Evolutionary conservation across 2,113 vertebrate species (phyloP).

Genomic region (Hiodon tergisus): DNA sequence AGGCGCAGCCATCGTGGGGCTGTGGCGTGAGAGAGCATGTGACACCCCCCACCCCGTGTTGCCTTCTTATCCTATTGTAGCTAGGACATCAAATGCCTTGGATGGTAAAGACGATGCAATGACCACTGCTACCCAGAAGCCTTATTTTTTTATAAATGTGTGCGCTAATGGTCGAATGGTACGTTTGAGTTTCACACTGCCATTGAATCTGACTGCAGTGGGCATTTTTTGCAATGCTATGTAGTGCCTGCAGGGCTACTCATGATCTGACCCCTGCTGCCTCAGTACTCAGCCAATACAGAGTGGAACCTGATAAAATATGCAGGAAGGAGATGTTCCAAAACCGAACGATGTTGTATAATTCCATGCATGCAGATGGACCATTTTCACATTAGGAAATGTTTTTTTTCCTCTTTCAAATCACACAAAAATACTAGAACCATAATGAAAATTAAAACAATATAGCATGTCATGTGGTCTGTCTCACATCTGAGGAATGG

Average conservation of each 20-base stretch:
- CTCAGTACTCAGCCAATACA: neutral
- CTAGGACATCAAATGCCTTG: too few species aligned
- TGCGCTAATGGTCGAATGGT: slow-evolving; percentile 44
- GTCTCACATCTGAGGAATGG: slow-evolving; percentile 36
- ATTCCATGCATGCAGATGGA: slow-evolving; percentile 3
- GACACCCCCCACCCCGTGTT: too few species aligned
- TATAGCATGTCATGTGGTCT: slow-evolving; percentile 33
- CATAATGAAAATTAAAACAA: slow-evolving; percentile 36
- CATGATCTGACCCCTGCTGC: neutral
- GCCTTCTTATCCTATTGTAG: too few species aligned
- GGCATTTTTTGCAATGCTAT: slow-evolving; percentile 27
- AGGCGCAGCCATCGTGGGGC: slow-evolving; percentile 47
- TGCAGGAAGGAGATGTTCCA: neutral
- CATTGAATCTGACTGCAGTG: slow-evolving; percentile 25
- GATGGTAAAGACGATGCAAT: too few species aligned
- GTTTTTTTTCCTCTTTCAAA: neutral
- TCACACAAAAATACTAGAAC: slow-evolving; percentile 12
- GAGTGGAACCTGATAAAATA: neutral
- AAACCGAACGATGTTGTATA: slow-evolving; percentile 22
- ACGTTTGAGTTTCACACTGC: slow-evolving; percentile 39
- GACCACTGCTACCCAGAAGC: slow-evolving; percentile 37
- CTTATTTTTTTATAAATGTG: slow-evolving; percentile 46
- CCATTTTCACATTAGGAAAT: slow-evolving; percentile 1
- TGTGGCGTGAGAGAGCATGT: slow-evolving; percentile 32
- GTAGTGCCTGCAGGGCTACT: slow-evolving; percentile 1